Conservation (phyloP, 1,140 invertebrate species). For the Limonius californicus region DNA sequence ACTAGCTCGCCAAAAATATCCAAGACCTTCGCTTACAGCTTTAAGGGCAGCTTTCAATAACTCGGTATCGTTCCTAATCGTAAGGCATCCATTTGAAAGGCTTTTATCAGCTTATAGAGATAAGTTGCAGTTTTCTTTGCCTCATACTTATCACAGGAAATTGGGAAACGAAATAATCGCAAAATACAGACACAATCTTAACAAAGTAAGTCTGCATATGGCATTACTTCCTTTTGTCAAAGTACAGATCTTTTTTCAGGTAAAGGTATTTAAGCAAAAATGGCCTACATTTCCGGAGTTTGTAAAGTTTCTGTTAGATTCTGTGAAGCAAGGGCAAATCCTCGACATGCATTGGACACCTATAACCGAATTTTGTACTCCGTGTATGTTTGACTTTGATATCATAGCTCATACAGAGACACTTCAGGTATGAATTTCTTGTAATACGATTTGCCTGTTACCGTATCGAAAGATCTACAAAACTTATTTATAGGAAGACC, state of each 20-base stretch:
- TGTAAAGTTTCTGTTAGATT: constrained; percentile 67
- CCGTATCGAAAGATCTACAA: no score
- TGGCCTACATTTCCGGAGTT: constrained; percentile 77
- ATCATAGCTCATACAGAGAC: constrained; percentile 88
- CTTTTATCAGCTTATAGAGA: constrained; percentile 86
- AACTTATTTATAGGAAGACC: constrained; percentile 69
- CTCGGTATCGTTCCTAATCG: constrained; percentile 78
- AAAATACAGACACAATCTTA: constrained; percentile 56
- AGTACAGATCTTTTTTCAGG: constrained; percentile 2
- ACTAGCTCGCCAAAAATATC: constrained; percentile 73
- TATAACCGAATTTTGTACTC: constrained; percentile 81
- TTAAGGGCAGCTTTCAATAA: constrained; percentile 59
- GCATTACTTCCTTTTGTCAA: not conserved
- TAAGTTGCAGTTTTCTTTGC: constrained; percentile 77
- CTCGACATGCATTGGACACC: constrained; percentile 92
- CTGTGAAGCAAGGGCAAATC: constrained; percentile 55
- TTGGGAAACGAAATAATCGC: constrained; percentile 70
- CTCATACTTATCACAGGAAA: constrained; percentile 76
- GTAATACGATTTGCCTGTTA: no score
- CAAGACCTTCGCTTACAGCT: constrained; percentile 65
- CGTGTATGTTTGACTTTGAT: constrained; percentile 84
- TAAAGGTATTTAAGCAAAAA: constrained; percentile 45
- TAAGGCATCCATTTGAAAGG: constrained; percentile 84
- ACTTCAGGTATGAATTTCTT: constrained; percentile 51
- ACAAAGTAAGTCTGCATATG: constrained; percentile 28